Evolutionary conservation across 2,888 invertebrate species (phyloP).

Genomic region (Criorhina ranunculi): DNA sequence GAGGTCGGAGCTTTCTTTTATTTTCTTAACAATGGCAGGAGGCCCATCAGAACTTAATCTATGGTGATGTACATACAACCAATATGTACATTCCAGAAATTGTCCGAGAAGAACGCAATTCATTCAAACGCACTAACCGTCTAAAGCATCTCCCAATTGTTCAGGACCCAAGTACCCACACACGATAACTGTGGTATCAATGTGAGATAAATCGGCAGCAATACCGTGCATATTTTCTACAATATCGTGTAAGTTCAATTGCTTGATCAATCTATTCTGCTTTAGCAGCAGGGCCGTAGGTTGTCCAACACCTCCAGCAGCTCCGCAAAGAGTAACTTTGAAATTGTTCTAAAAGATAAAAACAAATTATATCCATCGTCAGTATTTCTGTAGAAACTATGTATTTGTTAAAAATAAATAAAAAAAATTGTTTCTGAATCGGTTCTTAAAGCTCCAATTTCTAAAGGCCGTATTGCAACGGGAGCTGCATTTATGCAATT

Average conservation of each 20-base stretch:
- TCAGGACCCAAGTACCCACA: slow-evolving; percentile 91
- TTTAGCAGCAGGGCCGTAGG: slow-evolving; percentile 96
- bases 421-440: too few relatives aligned
- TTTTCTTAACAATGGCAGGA: too few relatives aligned
- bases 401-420: too few relatives aligned
- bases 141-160: slow-evolving; percentile 90
- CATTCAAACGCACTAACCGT: slow-evolving; percentile 85
- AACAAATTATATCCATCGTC: not conserved
- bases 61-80: too few relatives aligned
- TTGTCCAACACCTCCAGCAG: slow-evolving; percentile 99
- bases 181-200: slow-evolving; percentile 94
- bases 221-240: slow-evolving; percentile 98
- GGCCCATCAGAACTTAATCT: too few relatives aligned
- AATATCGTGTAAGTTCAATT: slow-evolving; percentile 96
- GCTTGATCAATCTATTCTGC: slow-evolving; percentile 92
- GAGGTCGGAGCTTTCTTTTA: too few relatives aligned
- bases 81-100: too few relatives aligned
- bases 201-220: slow-evolving; percentile 98
- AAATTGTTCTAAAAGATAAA: slow-evolving; percentile 88
- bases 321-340: slow-evolving; percentile 98
- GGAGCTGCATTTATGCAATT: too few relatives aligned
- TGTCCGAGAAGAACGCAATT: too few relatives aligned
- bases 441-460: too few relatives aligned
- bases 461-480: too few relatives aligned
- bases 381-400: too few relatives aligned